A percentile compares a stretch with the other conserved stretches of the same genome.
phyloP scores from a whole-genome alignment of 2,888 invertebrate species.

The Macrosiphum euphorbiae region DNA sequence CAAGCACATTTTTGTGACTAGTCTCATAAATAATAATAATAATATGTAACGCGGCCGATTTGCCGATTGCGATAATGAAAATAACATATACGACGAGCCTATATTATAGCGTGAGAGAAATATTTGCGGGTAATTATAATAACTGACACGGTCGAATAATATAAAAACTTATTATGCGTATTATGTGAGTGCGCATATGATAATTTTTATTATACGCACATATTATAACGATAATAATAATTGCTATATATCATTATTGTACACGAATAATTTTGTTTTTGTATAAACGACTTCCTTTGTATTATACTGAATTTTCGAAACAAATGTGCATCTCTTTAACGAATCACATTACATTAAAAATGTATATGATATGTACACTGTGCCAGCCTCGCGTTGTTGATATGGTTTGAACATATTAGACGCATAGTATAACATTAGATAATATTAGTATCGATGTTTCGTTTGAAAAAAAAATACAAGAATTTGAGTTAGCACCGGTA shows the following conservation, averaged over 20 bases:
- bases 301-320: not conserved
- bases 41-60: not conserved
- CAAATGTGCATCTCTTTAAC: not conserved
- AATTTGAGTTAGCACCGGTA: not conserved
- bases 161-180: not conserved
- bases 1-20: too few species aligned
- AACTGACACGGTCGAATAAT: conserved; percentile 14
- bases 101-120: conserved; percentile 20
- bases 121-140: not conserved
- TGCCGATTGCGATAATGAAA: conserved; percentile 9
- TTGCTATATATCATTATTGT: not conserved
- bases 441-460: not conserved
- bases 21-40: too few species aligned
- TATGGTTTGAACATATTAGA: not conserved
- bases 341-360: not conserved
- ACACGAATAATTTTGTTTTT: not conserved
- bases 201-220: not conserved
- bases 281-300: conserved; percentile 4
- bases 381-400: not conserved
- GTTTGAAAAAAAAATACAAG: not conserved
- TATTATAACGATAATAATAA: not conserved
- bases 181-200: not conserved
- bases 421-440: not conserved
- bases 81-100: not conserved
- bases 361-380: not conserved